Base-by-base conservation (phyloP, 2,888 invertebrate species). In the Stenoptilia bipunctidactyla region DNA sequence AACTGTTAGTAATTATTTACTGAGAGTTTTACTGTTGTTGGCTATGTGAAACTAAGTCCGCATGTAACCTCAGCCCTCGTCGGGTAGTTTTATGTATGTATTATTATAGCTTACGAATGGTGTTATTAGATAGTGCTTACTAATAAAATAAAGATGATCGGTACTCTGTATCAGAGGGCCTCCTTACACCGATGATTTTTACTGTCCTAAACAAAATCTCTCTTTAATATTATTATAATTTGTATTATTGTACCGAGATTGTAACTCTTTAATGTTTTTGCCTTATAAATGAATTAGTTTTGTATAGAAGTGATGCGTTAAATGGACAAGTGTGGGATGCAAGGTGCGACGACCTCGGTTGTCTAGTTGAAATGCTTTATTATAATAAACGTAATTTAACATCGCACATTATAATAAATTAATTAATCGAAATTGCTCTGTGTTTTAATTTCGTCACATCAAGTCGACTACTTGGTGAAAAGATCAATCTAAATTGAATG, bases 391-490 rank as follows among this genome's bases (percentile, higher is more conserved):
- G 71, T 80, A 79, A 80, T 82, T 80, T 83, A 83, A 83, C 83
- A 83, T 82, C 82, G 82, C 83, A 83, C 83, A 80, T 80, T 73
- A 79, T 74, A 82, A 80, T 82, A 83, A 83, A 83, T 83, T 82
- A 82, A 83, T 82, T 82, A 83, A 83, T 83, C 80, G 66, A 80
- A 82, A 77, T 76, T 75, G 66, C 41, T 45, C 37, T 40, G 47
- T 52, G 55, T 63, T 67, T 63, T 61, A 58, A 62, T 58, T 55
- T 49, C n/a, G n/a, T n/a, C n/a, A n/a, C n/a, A n/a, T n/a, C n/a
- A n/a, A n/a, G n/a, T n/a, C n/a, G n/a, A n/a, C n/a, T n/a, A n/a
- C n/a, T n/a, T n/a, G n/a, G n/a, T n/a, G n/a, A n/a, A n/a, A n/a
- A n/a, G n/a, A n/a, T n/a, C n/a, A n/a, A n/a, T n/a, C n/a, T n/a